Evolutionary conservation across 2,113 vertebrate species (phyloP).

Genomic region (Siphamia tubifer): DNA sequence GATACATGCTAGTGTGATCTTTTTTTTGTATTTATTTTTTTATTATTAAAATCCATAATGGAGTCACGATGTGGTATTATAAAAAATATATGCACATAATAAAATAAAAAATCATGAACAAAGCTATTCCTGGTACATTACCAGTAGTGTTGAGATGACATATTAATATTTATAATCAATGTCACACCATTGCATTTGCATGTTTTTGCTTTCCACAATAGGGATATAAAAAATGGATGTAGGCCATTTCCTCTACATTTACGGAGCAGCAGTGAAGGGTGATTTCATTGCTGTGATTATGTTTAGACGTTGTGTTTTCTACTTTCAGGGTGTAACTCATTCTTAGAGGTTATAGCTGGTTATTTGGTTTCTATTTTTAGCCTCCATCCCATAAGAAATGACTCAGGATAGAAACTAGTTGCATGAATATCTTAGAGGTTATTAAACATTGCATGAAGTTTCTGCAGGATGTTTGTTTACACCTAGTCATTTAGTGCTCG

Average conservation of each 20-base stretch:
- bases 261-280: slow-evolving; percentile 18
- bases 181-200: slow-evolving; percentile 48
- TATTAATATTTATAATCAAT: slow-evolving; percentile 70
- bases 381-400: slow-evolving; percentile 2
- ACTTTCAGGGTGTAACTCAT: slow-evolving; percentile 6
- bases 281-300: slow-evolving; percentile 43
- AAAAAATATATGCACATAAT: slow-evolving; percentile 31
- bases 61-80: slow-evolving; percentile 1
- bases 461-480: slow-evolving; percentile 6
- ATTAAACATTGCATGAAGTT: slow-evolving; percentile 18
- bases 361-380: slow-evolving; percentile 24
- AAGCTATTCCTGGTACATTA: slow-evolving; percentile 45
- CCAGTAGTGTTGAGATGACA: slow-evolving; percentile 27
- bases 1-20: not conserved
- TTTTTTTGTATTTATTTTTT: too few relatives aligned
- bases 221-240: slow-evolving; percentile 52
- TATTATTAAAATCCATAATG: slow-evolving; percentile 7
- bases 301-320: slow-evolving; percentile 41
- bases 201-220: slow-evolving; percentile 12
- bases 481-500: not conserved
- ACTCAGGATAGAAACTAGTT: slow-evolving; percentile 27
- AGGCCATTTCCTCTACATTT: slow-evolving; percentile 39
- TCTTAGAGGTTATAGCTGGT: slow-evolving; percentile 12
- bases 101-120: slow-evolving; percentile 45
- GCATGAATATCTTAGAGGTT: slow-evolving; percentile 26